Evolutionary conservation across 2,797 vertebrate species (phyloP), one percentile per base, ranked within the genome.

Genomic region (Lophius americanus): DNA sequence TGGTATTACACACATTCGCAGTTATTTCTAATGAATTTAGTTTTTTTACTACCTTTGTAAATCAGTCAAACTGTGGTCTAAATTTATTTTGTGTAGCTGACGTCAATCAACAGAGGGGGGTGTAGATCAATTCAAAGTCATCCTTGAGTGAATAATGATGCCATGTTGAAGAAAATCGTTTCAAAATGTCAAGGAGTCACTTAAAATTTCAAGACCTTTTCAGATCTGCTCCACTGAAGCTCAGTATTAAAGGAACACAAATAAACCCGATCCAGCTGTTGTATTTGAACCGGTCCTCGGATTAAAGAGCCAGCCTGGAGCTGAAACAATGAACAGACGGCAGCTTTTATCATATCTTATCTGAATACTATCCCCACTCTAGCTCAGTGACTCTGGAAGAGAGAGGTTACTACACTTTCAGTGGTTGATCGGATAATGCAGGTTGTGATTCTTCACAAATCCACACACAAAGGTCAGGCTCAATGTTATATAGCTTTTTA

Each of bases 141-240:
- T 41, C 5, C 47, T 51, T 13, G 39, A 4, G 73, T 43, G 32
- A 5, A 5, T 10, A 52, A 39, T 7, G 1, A 39, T 9, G n/a
- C 43, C 8, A 9, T 10, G 43, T 6, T 33, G 2, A 13, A 41
- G 64, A 53, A 44, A 3, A 69, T 9, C 8, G 51, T 64, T 70
- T 79, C 54, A 79, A 75, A 73, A 76, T 78, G 76, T 75, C 74
- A 79, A 55, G 46, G 50, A 54, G 13, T 64, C 62, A 41, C 57
- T 51, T 60, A 9, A 41, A 41, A 41, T 23, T 9, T 36, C 3
- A 52, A 53, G 38, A 14, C 37, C 47, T 43, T 50, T 33, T 33
- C 49, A 50, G 7, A 65, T 12, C 49, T 43, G 51, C 68, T 52
- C 43, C 33, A 38, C 59, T 14, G 11, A 13, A 5, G 42, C 32